Conservation (phyloP, 1,140 invertebrate genomes). For the Drosophila parvula region DNA sequence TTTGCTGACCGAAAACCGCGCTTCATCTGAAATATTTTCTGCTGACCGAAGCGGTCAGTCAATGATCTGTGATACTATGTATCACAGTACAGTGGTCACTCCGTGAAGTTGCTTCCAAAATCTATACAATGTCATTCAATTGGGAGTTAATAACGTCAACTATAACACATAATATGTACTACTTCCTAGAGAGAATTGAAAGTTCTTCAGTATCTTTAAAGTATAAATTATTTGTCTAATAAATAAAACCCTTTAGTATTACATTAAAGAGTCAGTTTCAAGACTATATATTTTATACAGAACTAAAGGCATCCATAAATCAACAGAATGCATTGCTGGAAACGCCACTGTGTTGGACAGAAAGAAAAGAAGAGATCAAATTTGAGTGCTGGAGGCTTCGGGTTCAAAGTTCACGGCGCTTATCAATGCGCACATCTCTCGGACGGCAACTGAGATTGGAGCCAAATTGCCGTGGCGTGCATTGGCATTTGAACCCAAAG, state of each 20-base stretch:
- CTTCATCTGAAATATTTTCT: slow-evolving; percentile 61
- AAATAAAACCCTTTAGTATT: too few relatives aligned
- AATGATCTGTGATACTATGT: slow-evolving; percentile 14
- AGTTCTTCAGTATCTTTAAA: neutral
- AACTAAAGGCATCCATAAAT: neutral
- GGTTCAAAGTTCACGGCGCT: slow-evolving; percentile 73
- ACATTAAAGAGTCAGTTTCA: neutral
- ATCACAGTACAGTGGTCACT: neutral
- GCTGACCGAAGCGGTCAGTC: slow-evolving; percentile 36
- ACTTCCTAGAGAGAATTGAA: neutral
- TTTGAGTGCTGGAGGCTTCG: slow-evolving; percentile 20
- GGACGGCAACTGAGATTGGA: slow-evolving; percentile 28
- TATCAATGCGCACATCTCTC: slow-evolving; percentile 65
- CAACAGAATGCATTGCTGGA: neutral
- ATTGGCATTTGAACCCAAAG: slow-evolving; percentile 73
- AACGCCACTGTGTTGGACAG: neutral
- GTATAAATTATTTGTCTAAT: neutral
- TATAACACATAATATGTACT: neutral
- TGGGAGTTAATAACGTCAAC: neutral
- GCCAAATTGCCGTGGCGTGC: slow-evolving; percentile 61
- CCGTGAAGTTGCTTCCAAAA: neutral
- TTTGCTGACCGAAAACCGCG: slow-evolving; percentile 43
- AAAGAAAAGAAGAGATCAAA: slow-evolving; percentile 17
- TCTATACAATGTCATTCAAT: neutral
- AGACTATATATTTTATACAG: neutral